Conservation (phyloP, 2,113 vertebrate species). For the human (Homo sapiens) region GRCh38 chr17:63152001-63152500, state of each 20-base stretch:
- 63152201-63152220: not conserved
- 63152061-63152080: slow-evolving; percentile 63
- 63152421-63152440: slow-evolving; percentile 41
- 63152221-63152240: not conserved
- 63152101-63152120: slow-evolving; percentile 52
- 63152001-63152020: slow-evolving; percentile 41
- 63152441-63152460: slow-evolving; percentile 3
- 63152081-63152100: slow-evolving; percentile 61
- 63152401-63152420: slow-evolving; percentile 47
- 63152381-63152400: not conserved
- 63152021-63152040: slow-evolving; percentile 73
- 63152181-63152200: slow-evolving; percentile 59
- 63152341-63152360: not conserved
- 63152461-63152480: not conserved
- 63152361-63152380: not conserved
- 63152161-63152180: slow-evolving; percentile 47
- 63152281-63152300: not conserved
- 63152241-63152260: not conserved
- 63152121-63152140: slow-evolving; percentile 19
- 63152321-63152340: not conserved
- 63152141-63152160: slow-evolving; percentile 54
- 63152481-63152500: not conserved
- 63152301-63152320: not conserved
- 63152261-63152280: slow-evolving; percentile 19
- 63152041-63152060: slow-evolving; percentile 74